A percentile compares a stretch with the other conserved stretches of the same genome.
Conservation (phyloP, 2,797 vertebrate species). For the Netta rufina region DNA sequence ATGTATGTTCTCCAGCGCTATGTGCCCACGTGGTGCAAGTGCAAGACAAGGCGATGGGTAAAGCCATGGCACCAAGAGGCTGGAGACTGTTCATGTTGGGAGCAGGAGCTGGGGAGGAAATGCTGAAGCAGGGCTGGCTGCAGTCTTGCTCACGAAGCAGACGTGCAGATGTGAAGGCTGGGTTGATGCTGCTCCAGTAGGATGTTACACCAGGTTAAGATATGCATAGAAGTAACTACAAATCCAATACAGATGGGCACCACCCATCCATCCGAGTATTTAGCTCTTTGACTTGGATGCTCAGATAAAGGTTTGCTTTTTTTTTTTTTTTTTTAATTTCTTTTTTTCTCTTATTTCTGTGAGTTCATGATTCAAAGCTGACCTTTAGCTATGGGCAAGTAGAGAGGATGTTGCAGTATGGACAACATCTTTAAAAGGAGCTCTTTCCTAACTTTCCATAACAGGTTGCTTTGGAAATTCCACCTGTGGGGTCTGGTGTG, state of each 20-base stretch:
- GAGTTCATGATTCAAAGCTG: neutral
- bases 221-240: neutral
- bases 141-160: accelerated
- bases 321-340: neutral
- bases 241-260: neutral
- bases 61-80: neutral
- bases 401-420: neutral
- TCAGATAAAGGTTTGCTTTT: neutral
- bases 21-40: neutral
- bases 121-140: neutral
- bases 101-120: neutral
- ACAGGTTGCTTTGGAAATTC: neutral
- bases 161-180: accelerated
- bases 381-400: neutral
- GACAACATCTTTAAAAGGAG: neutral
- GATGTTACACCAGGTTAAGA: neutral
- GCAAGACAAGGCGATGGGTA: neutral
- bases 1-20: neutral
- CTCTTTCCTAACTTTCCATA: neutral
- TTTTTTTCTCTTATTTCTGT: neutral
- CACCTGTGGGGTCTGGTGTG: neutral
- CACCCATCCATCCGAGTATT: neutral
- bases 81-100: neutral
- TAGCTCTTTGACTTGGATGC: neutral
- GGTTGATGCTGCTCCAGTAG: neutral